Percentiles rank a stretch among this genome's conserved stretches.
These are phyloP conservation scores for Tringa solitaria DNA, from an alignment of 2,113 vertebrate species.

Conservation along the genomic window DNA sequence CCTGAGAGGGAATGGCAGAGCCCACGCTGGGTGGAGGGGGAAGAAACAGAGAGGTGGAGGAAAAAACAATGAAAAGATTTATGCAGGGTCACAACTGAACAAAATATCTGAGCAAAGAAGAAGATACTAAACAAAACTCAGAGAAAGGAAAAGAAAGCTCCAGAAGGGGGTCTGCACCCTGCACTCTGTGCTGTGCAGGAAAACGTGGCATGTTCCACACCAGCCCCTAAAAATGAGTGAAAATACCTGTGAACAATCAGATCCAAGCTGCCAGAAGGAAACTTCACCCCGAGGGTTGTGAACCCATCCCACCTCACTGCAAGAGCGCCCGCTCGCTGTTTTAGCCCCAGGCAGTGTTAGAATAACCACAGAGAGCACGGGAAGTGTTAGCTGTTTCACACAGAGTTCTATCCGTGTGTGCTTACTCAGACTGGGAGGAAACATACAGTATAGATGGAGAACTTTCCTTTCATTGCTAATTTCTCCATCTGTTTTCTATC, in stretches of 20 bases:
- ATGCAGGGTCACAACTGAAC: neutral
- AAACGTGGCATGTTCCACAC: fast-evolving
- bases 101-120: neutral
- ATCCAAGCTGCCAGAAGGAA: neutral
- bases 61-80: fast-evolving
- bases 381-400: neutral
- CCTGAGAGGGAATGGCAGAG: neutral
- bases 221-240: neutral
- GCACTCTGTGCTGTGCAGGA: neutral
- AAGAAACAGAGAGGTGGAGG: neutral
- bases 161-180: fast-evolving
- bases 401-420: neutral
- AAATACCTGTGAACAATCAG: neutral
- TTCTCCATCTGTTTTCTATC: constrained; percentile 23
- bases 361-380: neutral
- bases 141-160: neutral
- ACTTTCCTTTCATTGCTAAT: neutral
- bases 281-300: neutral
- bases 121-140: neutral
- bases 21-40: fast-evolving
- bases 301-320: neutral
- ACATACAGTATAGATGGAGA: neutral
- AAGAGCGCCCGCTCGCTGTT: neutral
- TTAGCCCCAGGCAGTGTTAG: neutral
- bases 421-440: neutral